Percentiles rank a stretch among this genome's conserved stretches.
These are phyloP conservation scores for Saccostrea glomerata DNA, from an alignment of 1,140 invertebrate species.

Conservation along the genomic window DNA sequence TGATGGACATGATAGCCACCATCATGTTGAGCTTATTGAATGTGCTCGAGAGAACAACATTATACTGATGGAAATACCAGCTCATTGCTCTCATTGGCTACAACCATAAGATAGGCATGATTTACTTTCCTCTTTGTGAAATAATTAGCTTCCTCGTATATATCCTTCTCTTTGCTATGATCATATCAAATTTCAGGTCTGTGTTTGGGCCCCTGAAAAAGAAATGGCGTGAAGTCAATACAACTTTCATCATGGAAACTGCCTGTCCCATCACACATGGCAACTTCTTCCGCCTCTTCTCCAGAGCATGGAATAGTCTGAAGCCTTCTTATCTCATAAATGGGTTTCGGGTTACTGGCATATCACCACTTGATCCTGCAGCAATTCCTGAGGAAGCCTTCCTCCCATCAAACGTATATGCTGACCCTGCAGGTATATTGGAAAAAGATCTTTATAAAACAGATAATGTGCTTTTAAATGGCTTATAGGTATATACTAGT, in stretches of 20 bases:
- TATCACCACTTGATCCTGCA: background rate
- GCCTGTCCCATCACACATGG: background rate
- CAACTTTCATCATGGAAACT: background rate
- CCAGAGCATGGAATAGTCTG: background rate
- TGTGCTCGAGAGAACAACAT: conserved; percentile 34
- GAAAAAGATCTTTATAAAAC: too few species aligned
- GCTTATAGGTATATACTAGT: too few species aligned
- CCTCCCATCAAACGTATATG: background rate
- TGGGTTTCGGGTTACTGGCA: background rate
- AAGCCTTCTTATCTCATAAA: background rate
- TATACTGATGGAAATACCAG: conserved; percentile 21
- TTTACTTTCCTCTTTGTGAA: background rate
- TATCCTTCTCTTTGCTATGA: background rate
- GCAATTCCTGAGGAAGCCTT: background rate
- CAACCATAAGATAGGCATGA: conserved; percentile 44
- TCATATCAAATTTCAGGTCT: background rate
- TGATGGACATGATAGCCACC: conserved; percentile 46
- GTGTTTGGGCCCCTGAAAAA: background rate
- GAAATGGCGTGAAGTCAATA: background rate
- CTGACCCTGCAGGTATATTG: background rate
- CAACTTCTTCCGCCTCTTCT: background rate
- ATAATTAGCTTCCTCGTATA: background rate
- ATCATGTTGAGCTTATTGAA: conserved; percentile 46
- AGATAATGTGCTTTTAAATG: too few species aligned
- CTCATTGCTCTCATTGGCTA: conserved; percentile 26